Evolutionary conservation across 1,140 invertebrate genomes (phyloP).

Genomic region (Drosophila kohkoa): DNA sequence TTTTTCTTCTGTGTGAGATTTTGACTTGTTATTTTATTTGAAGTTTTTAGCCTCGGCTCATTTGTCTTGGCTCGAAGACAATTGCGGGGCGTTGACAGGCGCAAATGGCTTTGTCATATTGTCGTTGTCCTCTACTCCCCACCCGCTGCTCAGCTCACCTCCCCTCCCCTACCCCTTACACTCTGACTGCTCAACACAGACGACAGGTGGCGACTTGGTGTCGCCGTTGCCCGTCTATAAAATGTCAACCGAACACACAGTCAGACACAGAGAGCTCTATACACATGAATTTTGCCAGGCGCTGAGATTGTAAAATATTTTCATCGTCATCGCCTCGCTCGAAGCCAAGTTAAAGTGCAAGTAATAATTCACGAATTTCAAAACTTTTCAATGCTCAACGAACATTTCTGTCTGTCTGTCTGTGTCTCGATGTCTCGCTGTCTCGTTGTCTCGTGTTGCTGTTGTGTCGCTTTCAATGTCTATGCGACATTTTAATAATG

Average conservation of each 20-base stretch:
- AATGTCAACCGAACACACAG: conserved; percentile 69
- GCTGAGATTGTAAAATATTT: conserved; percentile 68
- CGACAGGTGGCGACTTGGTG: conserved; percentile 76
- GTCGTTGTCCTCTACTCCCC: conserved; percentile 4
- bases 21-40: conserved; percentile 7
- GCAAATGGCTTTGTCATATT: conserved; percentile 72
- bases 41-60: conserved; percentile 51
- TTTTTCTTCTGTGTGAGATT: neutral
- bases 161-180: neutral
- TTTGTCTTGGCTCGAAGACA: conserved; percentile 69
- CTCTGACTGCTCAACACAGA: neutral
- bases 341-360: conserved; percentile 79
- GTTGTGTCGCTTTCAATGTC: conserved; percentile 68
- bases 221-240: conserved; percentile 69
- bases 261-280: conserved; percentile 6
- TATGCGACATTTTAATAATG: conserved; percentile 77
- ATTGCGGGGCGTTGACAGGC: conserved; percentile 79
- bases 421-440: conserved; percentile 9
- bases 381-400: conserved; percentile 67
- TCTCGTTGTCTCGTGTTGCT: conserved; percentile 27
- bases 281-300: conserved; percentile 57
- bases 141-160: neutral
- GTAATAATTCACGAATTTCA: conserved; percentile 81
- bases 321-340: conserved; percentile 67
- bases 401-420: conserved; percentile 29